phyloP scores from a whole-genome alignment of 2,113 vertebrate genomes.

The Oreamnos americanus region DNA sequence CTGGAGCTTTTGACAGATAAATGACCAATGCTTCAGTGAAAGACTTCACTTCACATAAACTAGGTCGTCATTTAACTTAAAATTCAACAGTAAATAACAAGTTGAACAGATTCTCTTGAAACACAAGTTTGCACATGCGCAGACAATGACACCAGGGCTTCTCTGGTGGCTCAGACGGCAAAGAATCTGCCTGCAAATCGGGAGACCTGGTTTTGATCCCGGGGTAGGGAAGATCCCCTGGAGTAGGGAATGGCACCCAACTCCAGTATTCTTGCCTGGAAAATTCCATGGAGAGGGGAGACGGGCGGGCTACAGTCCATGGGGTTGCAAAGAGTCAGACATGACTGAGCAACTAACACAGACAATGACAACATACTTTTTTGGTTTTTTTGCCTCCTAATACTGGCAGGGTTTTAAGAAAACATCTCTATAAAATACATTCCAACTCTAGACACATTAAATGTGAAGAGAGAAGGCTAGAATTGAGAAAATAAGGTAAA shows the following conservation, averaged over 20 bases:
- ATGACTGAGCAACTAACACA: background rate
- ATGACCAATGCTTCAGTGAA: conserved; percentile 31
- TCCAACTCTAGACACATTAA: background rate
- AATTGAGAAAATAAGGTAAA: background rate
- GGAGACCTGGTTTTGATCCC: background rate
- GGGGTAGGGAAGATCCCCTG: background rate
- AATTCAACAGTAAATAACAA: conserved; percentile 21
- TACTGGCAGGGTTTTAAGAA: background rate
- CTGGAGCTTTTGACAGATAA: conserved; percentile 40
- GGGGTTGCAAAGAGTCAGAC: background rate
- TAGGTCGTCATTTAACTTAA: conserved; percentile 27
- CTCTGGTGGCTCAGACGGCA: background rate
- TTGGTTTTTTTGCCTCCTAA: background rate
- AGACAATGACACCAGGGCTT: background rate
- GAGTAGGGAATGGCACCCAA: background rate
- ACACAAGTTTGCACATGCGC: background rate
- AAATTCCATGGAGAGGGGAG: background rate
- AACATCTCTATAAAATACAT: background rate
- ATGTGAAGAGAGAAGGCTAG: background rate
- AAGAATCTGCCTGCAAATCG: background rate
- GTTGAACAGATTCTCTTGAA: background rate
- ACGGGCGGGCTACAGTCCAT: background rate
- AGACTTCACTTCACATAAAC: conserved; percentile 34
- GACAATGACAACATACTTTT: background rate
- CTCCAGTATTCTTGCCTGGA: background rate